These are phyloP conservation scores for Apostichopus leukothele DNA, from an alignment of 53 echinoderm and acorn worm genomes.

Conservation along the genomic window DNA sequence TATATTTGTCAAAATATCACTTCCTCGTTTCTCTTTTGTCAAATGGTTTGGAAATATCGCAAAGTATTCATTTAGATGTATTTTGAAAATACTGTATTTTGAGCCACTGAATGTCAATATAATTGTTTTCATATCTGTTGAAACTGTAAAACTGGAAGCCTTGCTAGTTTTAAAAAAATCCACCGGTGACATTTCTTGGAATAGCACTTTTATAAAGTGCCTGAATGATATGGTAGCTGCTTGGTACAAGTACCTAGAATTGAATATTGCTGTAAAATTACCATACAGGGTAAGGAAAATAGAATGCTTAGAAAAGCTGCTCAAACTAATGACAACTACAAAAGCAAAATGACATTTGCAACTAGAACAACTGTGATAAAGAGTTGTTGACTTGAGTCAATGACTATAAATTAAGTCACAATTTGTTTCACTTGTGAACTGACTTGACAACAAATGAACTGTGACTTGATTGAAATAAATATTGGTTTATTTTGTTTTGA, in stretches of 20 bases:
- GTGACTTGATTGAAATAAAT: too few species aligned
- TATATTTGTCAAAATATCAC: background rate
- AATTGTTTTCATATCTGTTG: constrained; percentile 63
- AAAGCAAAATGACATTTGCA: too few species aligned
- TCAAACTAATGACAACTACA: background rate
- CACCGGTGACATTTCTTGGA: constrained; percentile 21
- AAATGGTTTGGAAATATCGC: constrained; percentile 64
- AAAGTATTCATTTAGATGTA: constrained; percentile 82
- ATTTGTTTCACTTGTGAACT: too few species aligned
- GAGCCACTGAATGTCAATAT: constrained; percentile 65
- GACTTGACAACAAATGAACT: too few species aligned
- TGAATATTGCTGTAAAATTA: constrained; percentile 28
- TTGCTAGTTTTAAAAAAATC: constrained; percentile 48
- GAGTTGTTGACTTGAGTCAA: too few species aligned
- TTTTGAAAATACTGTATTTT: constrained; percentile 72
- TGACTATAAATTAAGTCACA: too few species aligned
- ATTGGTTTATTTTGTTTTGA: too few species aligned
- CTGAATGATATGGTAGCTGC: constrained; percentile 10
- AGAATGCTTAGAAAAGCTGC: background rate
- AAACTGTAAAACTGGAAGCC: constrained; percentile 61
- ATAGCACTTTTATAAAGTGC: background rate
- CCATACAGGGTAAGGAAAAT: background rate
- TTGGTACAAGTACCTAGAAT: constrained; percentile 24
- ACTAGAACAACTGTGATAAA: too few species aligned
- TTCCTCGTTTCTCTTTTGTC: background rate